Percentiles rank a stretch among this genome's conserved stretches.
phyloP scores from a whole-genome alignment of 2,113 vertebrate genomes.

The Podiceps cristatus region DNA sequence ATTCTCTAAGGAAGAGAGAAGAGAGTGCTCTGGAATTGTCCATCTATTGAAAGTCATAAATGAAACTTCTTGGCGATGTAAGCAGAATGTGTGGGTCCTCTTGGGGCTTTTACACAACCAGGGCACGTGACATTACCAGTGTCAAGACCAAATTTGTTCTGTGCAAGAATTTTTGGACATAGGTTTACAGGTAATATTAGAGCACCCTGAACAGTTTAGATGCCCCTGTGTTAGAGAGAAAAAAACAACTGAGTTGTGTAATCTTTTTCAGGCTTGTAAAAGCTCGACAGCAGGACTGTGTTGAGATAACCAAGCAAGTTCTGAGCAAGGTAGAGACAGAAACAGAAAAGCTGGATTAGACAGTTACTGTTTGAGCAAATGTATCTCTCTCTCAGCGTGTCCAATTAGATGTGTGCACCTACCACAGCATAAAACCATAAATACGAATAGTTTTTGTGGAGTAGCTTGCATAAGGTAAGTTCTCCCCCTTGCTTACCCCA shows the following conservation, averaged over 20 bases:
- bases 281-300: accelerated
- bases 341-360: neutral
- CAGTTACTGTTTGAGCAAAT: neutral
- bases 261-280: neutral
- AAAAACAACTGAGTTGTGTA: neutral
- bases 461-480: neutral
- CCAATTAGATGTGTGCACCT: neutral
- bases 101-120: neutral
- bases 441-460: neutral
- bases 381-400: neutral
- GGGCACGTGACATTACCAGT: neutral
- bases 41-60: neutral
- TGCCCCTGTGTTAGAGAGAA: accelerated
- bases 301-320: neutral
- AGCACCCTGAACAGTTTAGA: neutral
- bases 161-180: neutral
- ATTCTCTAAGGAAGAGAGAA: neutral
- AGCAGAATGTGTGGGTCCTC: neutral
- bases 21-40: neutral
- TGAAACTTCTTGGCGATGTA: neutral
- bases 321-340: neutral
- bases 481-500: neutral
- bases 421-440: neutral
- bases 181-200: neutral
- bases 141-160: neutral